phyloP scores from a whole-genome alignment of 2,888 invertebrate genomes.

The Drosophila algonquin region DNA sequence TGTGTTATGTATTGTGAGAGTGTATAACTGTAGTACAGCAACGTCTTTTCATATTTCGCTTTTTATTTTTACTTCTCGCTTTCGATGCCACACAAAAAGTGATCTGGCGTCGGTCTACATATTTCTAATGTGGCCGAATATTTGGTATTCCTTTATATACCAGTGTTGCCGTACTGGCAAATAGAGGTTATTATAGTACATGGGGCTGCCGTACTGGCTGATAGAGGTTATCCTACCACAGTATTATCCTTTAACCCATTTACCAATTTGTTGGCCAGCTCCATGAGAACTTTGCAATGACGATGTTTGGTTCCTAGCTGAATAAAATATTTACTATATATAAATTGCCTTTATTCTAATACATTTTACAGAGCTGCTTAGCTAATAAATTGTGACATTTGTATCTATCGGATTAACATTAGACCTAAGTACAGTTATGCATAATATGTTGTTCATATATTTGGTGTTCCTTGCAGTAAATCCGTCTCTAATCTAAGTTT shows the following conservation, averaged over 20 bases:
- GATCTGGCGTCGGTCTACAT: no score
- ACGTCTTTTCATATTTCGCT: no score
- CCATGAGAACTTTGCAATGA: constrained; percentile 70
- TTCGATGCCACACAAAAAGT: no score
- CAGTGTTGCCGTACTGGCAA: no score
- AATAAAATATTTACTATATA: neutral
- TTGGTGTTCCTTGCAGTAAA: constrained; percentile 80
- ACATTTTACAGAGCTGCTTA: constrained; percentile 41
- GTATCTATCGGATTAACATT: constrained; percentile 56
- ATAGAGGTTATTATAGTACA: no score
- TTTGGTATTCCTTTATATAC: no score
- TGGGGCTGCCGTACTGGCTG: no score
- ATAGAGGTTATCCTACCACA: no score
- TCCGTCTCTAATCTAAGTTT: constrained; percentile 78
- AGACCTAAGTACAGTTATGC: constrained; percentile 56
- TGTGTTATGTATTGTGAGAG: no score
- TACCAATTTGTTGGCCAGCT: constrained; percentile 2
- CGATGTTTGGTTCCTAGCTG: constrained; percentile 12
- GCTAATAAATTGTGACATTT: constrained; percentile 49
- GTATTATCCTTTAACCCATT: neutral
- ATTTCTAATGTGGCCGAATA: no score
- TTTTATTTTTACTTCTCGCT: no score
- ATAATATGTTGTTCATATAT: constrained; percentile 55
- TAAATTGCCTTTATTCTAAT: neutral
- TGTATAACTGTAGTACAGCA: no score